A percentile compares a stretch with the other conserved stretches of the same genome.
Conservation (phyloP, 2,797 vertebrate genomes). For the Nyctalus aviator region DNA sequence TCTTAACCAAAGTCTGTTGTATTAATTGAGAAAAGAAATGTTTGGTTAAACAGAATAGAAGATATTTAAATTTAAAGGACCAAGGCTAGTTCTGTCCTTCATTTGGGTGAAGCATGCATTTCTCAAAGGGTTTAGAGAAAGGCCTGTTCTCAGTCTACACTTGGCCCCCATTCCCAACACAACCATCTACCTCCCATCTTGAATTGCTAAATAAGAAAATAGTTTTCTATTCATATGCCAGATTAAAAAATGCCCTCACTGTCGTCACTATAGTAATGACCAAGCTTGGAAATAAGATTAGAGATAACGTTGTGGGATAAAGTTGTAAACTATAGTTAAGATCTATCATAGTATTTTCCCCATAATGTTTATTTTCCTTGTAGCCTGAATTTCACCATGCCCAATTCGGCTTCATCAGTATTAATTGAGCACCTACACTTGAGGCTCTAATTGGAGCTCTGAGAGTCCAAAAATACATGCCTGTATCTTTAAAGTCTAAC, state of each 20-base stretch:
- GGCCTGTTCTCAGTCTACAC: background rate
- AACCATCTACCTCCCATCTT: background rate
- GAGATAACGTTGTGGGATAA: background rate
- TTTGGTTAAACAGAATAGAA: background rate
- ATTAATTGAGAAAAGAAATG: background rate
- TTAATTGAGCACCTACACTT: background rate
- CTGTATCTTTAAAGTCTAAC: background rate
- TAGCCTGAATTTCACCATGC: background rate
- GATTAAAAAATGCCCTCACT: background rate
- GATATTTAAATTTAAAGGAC: background rate
- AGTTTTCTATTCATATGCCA: background rate
- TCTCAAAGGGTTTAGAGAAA: background rate
- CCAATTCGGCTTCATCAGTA: background rate
- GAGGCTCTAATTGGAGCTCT: background rate
- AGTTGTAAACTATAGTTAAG: conserved; percentile 20
- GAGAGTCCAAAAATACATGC: background rate
- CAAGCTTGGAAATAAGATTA: background rate
- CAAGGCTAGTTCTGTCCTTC: background rate
- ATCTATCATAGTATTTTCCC: background rate
- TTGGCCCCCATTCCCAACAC: background rate
- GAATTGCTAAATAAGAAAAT: background rate
- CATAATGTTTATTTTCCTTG: background rate
- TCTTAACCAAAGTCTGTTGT: background rate
- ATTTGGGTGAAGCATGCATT: background rate
- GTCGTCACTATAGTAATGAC: background rate